Conservation (phyloP, 2,113 vertebrate species). For the Rhea americana region DNA sequence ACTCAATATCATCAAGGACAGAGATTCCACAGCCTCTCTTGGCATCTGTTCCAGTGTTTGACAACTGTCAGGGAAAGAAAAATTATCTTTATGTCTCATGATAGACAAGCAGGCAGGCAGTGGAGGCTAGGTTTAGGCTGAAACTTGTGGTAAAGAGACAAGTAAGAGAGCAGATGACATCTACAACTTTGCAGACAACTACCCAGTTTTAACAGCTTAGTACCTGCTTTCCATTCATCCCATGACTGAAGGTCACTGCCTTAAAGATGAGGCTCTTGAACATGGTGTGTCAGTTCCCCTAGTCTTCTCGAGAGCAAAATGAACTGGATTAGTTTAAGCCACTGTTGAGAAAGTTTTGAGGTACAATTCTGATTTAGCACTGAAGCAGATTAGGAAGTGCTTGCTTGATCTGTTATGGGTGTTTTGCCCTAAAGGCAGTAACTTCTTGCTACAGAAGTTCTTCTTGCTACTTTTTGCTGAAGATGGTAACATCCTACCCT, state of each 20-base stretch:
- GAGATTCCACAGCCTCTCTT: background rate
- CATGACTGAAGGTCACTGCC: background rate
- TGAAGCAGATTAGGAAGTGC: background rate
- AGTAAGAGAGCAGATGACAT: background rate
- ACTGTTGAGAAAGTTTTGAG: background rate
- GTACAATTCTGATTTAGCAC: background rate
- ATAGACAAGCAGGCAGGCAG: background rate
- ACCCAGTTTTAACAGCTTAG: background rate
- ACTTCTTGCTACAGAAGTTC: no score
- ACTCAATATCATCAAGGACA: background rate
- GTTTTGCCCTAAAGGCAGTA: background rate
- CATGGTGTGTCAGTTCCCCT: background rate
- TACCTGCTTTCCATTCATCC: background rate
- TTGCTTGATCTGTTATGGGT: background rate
- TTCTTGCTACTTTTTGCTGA: no score
- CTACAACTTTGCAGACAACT: background rate
- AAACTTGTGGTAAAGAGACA: background rate
- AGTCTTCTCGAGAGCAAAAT: background rate
- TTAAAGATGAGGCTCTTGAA: background rate
- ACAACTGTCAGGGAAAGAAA: background rate
- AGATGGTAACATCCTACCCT: background rate
- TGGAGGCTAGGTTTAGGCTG: background rate
- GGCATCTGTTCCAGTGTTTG: background rate
- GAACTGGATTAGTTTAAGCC: background rate
- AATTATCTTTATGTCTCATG: background rate